Evolutionary conservation across 1,140 invertebrate species (phyloP).

Genomic region (Listronotus oregonensis): DNA sequence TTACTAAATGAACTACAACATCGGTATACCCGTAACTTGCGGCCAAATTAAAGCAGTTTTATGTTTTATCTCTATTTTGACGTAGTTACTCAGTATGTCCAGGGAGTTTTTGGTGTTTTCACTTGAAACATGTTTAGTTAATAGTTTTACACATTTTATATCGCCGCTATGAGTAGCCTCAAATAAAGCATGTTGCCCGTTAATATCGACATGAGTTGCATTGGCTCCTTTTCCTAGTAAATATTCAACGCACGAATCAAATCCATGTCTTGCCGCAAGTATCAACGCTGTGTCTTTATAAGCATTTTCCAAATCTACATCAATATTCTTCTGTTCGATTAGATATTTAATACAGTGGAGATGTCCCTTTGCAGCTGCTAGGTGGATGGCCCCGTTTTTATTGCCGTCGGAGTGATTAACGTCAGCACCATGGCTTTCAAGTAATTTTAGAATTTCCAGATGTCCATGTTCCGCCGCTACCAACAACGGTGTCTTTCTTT

Average conservation of each 20-base stretch:
- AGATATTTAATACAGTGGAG: conserved; percentile 3
- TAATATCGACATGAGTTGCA: background rate
- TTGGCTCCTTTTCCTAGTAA: background rate
- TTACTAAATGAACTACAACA: no score
- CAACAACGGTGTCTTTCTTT: background rate
- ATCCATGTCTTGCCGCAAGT: background rate
- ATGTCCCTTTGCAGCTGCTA: background rate
- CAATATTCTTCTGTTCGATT: background rate
- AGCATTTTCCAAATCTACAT: background rate
- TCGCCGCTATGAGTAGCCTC: background rate
- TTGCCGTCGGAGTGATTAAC: background rate
- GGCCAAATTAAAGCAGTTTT: conserved; percentile 3
- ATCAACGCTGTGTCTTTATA: background rate
- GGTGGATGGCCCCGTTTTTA: background rate
- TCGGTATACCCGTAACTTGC: background rate
- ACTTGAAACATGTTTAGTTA: no score
- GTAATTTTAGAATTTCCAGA: conserved; percentile 2
- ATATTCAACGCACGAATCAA: background rate
- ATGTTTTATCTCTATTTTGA: no score
- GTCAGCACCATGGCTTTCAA: background rate
- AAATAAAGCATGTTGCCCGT: background rate
- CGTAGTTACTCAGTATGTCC: no score
- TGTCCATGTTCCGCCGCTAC: background rate
- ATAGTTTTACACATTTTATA: background rate
- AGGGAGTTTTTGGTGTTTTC: no score